These are phyloP conservation scores for Aethes cnicana DNA, from an alignment of 2,888 invertebrate genomes.

Conservation along the genomic window DNA sequence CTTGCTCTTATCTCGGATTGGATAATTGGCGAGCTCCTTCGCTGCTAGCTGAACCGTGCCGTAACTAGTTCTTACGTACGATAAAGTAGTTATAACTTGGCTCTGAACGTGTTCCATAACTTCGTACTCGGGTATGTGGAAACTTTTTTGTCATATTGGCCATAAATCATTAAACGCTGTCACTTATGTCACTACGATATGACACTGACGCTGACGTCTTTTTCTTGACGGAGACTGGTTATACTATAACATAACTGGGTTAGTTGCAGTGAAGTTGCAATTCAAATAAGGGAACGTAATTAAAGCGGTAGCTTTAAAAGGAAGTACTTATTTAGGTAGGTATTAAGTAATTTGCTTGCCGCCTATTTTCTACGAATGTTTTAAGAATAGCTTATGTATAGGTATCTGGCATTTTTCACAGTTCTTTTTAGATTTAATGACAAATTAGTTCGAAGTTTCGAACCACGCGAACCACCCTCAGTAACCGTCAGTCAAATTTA, in stretches of 20 bases:
- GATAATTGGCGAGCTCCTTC: conserved; percentile 57
- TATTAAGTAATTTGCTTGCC: too few relatives aligned
- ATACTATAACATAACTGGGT: conserved; percentile 5
- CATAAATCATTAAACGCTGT: conserved; percentile 48
- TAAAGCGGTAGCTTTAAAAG: too few relatives aligned
- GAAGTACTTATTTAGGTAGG: too few relatives aligned
- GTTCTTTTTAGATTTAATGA: too few relatives aligned
- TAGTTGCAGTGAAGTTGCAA: conserved; percentile 21
- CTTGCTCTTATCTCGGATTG: conserved; percentile 53
- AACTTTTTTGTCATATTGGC: conserved; percentile 43
- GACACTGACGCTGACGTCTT: conserved; percentile 28
- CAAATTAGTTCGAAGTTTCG: too few relatives aligned
- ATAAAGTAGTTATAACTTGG: conserved; percentile 39
- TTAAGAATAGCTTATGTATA: too few relatives aligned
- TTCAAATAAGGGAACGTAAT: too few relatives aligned
- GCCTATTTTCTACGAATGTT: too few relatives aligned
- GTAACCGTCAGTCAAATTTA: too few relatives aligned
- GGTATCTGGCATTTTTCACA: too few relatives aligned
- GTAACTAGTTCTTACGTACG: conserved; percentile 56
- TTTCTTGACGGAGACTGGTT: conserved; percentile 18
- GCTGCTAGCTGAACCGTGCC: conserved; percentile 43
- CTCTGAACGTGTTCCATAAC: conserved; percentile 36
- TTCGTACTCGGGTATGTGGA: conserved; percentile 44
- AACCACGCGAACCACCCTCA: too few relatives aligned
- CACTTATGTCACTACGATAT: conserved; percentile 41